A percentile compares a stretch with the other conserved stretches of the same genome.
Conservation (phyloP, 2,113 vertebrate species). For the Pterophyllum scalare region DNA sequence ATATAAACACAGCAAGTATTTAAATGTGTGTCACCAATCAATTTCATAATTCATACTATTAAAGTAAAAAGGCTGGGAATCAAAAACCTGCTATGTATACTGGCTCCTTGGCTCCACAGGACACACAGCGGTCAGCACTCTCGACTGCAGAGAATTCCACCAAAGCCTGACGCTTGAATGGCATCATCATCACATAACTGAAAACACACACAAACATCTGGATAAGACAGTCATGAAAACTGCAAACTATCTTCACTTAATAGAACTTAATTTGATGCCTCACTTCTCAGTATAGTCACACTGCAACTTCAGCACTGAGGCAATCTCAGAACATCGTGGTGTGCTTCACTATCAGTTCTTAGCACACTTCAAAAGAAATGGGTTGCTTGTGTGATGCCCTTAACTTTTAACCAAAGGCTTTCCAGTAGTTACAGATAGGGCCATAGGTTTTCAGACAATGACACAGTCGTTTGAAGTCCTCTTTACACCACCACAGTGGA, state of each 20-base stretch:
- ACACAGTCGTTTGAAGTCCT: no score
- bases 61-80: neutral
- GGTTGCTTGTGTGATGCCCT: neutral
- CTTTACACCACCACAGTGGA: no score
- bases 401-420: neutral
- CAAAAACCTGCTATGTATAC: constrained; percentile 88
- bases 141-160: constrained; percentile 94
- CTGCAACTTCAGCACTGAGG: neutral
- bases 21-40: neutral
- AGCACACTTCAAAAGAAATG: neutral
- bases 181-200: constrained; percentile 99
- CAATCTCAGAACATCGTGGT: neutral
- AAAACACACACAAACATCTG: neutral
- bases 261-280: neutral
- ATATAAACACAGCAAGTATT: neutral
- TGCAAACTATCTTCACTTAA: neutral
- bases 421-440: neutral
- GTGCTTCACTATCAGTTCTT: neutral
- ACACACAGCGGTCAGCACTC: constrained; percentile 93
- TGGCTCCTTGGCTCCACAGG: constrained; percentile 88
- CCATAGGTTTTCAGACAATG: no score
- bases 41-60: neutral
- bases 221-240: neutral
- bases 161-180: constrained; percentile 95
- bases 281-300: neutral